These are phyloP conservation scores for Parauchenoglanis ngamensis DNA, from an alignment of 2,797 vertebrate species.

Conservation along the genomic window DNA sequence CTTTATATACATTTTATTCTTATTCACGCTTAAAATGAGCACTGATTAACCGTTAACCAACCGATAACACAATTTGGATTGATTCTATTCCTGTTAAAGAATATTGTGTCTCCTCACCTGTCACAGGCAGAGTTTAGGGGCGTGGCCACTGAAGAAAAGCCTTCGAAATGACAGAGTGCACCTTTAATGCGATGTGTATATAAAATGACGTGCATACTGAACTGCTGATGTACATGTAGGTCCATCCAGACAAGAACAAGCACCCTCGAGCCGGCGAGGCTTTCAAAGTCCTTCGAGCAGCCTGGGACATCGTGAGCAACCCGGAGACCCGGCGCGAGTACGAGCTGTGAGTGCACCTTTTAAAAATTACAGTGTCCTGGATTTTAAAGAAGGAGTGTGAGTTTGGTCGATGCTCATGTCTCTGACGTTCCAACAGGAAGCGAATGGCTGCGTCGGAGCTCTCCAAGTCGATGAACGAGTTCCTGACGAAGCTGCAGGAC, in stretches of 20 bases:
- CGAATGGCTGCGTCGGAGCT: slow-evolving; percentile 89
- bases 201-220: neutral
- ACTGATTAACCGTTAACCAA: neutral
- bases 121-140: neutral
- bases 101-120: neutral
- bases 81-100: neutral
- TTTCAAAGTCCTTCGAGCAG: slow-evolving; percentile 91
- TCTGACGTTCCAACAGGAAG: slow-evolving; percentile 73
- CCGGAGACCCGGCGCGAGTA: slow-evolving; percentile 88
- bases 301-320: slow-evolving; percentile 94
- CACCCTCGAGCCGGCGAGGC: slow-evolving; percentile 92
- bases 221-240: slow-evolving; percentile 69
- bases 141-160: neutral
- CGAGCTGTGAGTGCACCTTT: slow-evolving; percentile 83
- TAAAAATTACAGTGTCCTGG: neutral
- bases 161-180: neutral
- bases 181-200: neutral
- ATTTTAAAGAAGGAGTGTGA: neutral
- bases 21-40: neutral
- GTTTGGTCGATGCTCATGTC: neutral
- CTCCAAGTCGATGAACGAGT: slow-evolving; percentile 89
- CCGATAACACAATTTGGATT: neutral
- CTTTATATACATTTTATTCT: neutral
- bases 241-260: slow-evolving; percentile 96
- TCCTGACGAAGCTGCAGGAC: slow-evolving; percentile 90